A percentile compares a stretch with the other conserved stretches of the same genome.
phyloP scores from a whole-genome alignment of 2,113 vertebrate genomes.

The Neogale vison region DNA sequence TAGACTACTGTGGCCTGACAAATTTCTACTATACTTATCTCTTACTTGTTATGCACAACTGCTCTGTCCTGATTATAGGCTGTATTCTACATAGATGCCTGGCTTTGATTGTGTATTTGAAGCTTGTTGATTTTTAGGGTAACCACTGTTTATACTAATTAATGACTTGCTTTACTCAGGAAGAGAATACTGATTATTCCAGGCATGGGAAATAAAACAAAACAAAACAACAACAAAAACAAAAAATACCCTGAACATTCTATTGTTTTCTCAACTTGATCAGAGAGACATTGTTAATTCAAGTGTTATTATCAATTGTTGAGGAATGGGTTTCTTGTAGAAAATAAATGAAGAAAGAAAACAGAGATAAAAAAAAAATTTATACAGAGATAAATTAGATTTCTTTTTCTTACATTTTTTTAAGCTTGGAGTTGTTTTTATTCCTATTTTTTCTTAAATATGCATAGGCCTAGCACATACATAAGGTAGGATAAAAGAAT shows the following conservation, averaged over 20 bases:
- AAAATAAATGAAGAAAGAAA: neutral
- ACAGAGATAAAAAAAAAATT: neutral
- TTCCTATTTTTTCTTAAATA: neutral
- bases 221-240: neutral
- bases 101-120: neutral
- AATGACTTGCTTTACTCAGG: slow-evolving; percentile 32
- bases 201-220: neutral
- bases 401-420: neutral
- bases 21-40: neutral
- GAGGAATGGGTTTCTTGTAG: neutral
- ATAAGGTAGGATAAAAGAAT: neutral
- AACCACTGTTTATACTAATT: slow-evolving; percentile 41
- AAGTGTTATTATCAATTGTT: neutral
- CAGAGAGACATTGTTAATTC: slow-evolving; percentile 9
- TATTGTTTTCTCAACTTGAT: slow-evolving; percentile 29
- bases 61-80: neutral
- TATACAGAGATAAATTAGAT: neutral
- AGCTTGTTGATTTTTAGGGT: neutral
- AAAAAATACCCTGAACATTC: neutral
- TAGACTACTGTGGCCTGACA: neutral
- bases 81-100: neutral
- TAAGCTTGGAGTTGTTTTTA: neutral
- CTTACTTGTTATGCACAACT: neutral
- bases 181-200: neutral
- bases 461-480: neutral